These are phyloP conservation scores for Brachionus plicatilis DNA, from an alignment of 1,140 invertebrate species.

Conservation along the genomic window DNA sequence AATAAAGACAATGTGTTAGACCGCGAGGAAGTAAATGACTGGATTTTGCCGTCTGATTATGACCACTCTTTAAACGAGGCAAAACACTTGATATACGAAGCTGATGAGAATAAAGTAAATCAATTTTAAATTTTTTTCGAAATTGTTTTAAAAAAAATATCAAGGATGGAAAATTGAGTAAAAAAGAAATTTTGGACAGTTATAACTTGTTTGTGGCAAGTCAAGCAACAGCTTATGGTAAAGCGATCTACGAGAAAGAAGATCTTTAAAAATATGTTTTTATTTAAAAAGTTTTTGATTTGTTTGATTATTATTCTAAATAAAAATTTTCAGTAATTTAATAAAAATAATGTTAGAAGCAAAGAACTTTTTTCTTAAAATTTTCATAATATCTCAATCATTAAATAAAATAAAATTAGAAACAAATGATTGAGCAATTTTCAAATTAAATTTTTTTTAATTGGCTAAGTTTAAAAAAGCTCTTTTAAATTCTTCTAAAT, in stretches of 20 bases:
- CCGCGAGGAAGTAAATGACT: slow-evolving; percentile 72
- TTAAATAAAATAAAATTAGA: background rate
- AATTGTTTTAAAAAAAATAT: background rate
- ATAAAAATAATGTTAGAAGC: background rate
- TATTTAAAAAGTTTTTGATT: slow-evolving; percentile 15
- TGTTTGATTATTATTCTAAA: background rate
- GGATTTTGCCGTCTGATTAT: slow-evolving; percentile 92
- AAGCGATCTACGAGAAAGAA: slow-evolving; percentile 85
- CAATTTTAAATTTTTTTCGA: slow-evolving; percentile 12
- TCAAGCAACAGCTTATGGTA: slow-evolving; percentile 96
- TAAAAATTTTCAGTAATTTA: background rate
- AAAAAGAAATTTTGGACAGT: slow-evolving; percentile 84
- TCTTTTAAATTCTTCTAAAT: slow-evolving; percentile 40
- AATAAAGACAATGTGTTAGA: slow-evolving; percentile 84
- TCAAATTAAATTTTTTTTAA: background rate
- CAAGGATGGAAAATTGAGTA: slow-evolving; percentile 76
- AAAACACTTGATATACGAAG: slow-evolving; percentile 86
- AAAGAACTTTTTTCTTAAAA: background rate
- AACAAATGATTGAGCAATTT: background rate
- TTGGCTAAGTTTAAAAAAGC: slow-evolving; percentile 26
- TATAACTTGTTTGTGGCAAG: slow-evolving; percentile 97
- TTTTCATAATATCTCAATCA: background rate
- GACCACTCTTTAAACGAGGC: slow-evolving; percentile 93
- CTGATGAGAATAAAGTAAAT: slow-evolving; percentile 71
- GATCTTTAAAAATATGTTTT: slow-evolving; percentile 49